These are phyloP conservation scores for Corapipo altera DNA, from an alignment of 2,113 vertebrate genomes.

Conservation along the genomic window DNA sequence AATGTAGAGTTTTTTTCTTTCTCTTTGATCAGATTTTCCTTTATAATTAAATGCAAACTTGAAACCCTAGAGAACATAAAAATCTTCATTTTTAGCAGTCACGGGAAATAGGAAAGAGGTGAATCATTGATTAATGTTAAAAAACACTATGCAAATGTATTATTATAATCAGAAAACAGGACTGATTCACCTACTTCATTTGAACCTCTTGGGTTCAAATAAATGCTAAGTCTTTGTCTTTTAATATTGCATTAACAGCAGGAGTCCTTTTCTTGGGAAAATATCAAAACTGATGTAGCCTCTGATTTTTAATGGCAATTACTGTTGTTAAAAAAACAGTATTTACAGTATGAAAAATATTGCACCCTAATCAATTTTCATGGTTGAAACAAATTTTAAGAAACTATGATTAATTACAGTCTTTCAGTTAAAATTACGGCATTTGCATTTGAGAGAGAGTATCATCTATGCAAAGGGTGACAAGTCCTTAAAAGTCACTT, in stretches of 20 bases:
- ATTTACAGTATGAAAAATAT: slow-evolving; percentile 3
- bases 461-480: neutral
- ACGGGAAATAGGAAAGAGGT: neutral
- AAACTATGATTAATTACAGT: neutral
- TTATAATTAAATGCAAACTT: neutral
- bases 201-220: neutral
- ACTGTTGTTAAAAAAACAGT: neutral
- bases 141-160: neutral
- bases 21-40: neutral
- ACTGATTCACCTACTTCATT: neutral
- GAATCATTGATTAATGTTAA: neutral
- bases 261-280: neutral
- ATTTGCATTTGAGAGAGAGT: neutral
- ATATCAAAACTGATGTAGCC: neutral
- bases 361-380: neutral
- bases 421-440: neutral
- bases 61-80: neutral
- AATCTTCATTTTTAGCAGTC: neutral
- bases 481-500: neutral
- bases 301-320: slow-evolving; percentile 7
- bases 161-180: slow-evolving; percentile 31
- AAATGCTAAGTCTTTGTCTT: neutral
- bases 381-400: slow-evolving; percentile 17
- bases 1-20: neutral
- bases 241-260: neutral